phyloP scores from a whole-genome alignment of 2,113 vertebrate genomes.

The Nesogale talazaci region DNA sequence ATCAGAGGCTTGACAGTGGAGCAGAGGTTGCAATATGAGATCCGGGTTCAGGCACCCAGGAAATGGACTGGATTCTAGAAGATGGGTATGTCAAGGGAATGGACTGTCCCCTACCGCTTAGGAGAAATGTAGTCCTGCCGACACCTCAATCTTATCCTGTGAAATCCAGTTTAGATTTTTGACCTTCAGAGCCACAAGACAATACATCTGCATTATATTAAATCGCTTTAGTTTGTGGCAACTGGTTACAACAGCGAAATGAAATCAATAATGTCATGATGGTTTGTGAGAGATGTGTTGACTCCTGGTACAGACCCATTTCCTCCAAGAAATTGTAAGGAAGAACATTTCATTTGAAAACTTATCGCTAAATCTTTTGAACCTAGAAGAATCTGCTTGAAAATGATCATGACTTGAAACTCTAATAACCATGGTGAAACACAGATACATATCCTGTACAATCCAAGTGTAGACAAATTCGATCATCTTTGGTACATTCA shows the following conservation, averaged over 20 bases:
- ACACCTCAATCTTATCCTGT: not conserved
- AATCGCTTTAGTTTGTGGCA: not conserved
- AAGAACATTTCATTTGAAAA: conserved; percentile 4
- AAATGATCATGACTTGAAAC: conserved; percentile 19
- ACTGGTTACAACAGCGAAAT: not conserved
- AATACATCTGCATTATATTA: not conserved
- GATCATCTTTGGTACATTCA: conserved; percentile 57
- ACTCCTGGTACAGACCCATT: not conserved
- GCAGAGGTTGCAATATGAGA: not conserved
- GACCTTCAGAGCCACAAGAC: not conserved
- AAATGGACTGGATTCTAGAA: not conserved
- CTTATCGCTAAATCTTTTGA: conserved; percentile 15
- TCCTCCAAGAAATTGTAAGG: not conserved
- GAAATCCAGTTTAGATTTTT: not conserved
- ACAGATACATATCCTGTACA: not conserved
- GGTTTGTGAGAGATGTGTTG: not conserved
- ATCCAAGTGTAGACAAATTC: conserved; percentile 49
- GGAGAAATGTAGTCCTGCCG: not conserved
- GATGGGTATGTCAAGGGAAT: not conserved
- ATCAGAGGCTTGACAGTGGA: not conserved
- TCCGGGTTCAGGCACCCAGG: not conserved
- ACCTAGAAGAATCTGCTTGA: not conserved
- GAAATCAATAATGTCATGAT: not conserved
- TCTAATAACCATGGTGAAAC: not conserved
- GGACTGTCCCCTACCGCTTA: not conserved